These are phyloP conservation scores for Smithornis capensis DNA, from an alignment of 2,113 vertebrate genomes.

Conservation along the genomic window DNA sequence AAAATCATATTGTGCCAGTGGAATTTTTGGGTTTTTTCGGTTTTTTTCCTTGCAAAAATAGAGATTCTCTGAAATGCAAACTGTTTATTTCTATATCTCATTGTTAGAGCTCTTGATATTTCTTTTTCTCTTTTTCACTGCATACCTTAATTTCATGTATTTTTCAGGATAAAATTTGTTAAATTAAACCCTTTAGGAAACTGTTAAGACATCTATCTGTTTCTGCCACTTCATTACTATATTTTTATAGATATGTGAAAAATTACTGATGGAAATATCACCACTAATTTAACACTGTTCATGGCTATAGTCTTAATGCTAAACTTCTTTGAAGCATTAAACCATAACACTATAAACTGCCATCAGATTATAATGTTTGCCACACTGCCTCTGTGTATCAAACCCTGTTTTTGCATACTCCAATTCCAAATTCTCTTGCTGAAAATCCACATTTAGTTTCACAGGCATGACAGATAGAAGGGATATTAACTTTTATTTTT, in stretches of 20 bases:
- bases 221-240: background rate
- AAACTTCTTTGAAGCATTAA: background rate
- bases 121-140: background rate
- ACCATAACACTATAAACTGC: background rate
- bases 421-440: background rate
- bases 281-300: background rate
- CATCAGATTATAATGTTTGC: too few relatives aligned
- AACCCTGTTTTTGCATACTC: accelerated
- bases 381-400: background rate
- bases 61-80: background rate
- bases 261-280: background rate
- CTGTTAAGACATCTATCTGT: background rate
- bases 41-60: background rate
- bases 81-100: background rate
- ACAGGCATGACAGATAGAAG: background rate
- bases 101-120: background rate
- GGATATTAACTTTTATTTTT: background rate
- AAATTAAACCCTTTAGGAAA: background rate
- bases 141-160: background rate
- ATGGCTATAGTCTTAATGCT: background rate
- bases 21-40: background rate
- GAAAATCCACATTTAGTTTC: background rate
- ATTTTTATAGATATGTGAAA: background rate
- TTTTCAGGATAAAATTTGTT: background rate
- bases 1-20: background rate